Conservation (phyloP, 2,888 invertebrate genomes). For the Drosophila monieri region DNA sequence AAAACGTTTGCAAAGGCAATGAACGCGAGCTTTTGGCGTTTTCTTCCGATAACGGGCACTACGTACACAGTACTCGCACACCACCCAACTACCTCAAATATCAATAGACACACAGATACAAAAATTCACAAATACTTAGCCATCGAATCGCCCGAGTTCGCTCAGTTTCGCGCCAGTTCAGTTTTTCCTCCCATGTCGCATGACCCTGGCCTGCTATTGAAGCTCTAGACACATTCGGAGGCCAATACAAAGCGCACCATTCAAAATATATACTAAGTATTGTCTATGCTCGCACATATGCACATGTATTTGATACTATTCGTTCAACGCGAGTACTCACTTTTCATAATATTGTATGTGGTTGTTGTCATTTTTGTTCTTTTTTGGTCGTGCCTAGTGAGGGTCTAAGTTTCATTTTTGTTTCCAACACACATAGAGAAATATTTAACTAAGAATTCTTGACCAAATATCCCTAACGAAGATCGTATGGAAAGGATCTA, state of each 20-base stretch:
- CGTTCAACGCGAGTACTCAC: constrained; percentile 3
- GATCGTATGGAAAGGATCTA: too few relatives aligned
- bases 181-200: constrained; percentile 81
- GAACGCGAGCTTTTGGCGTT: constrained; percentile 79
- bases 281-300: constrained; percentile 56
- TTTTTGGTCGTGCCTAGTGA: not conserved
- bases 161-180: constrained; percentile 73
- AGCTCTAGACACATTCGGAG: constrained; percentile 79
- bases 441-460: too few relatives aligned
- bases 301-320: constrained; percentile 3
- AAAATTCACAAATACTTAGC: constrained; percentile 11
- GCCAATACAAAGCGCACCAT: constrained; percentile 80
- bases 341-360: not conserved
- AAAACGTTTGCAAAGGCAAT: constrained; percentile 72
- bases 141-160: constrained; percentile 27
- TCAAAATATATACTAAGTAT: constrained; percentile 73
- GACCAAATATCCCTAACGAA: too few relatives aligned
- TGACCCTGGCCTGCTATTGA: constrained; percentile 84
- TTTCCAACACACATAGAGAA: too few relatives aligned
- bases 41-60: constrained; percentile 78
- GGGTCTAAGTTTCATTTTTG: not conserved
- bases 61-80: constrained; percentile 29
- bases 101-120: constrained; percentile 44
- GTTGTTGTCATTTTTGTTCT: not conserved
- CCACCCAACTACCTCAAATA: constrained; percentile 4